These are phyloP conservation scores for Champsocephalus esox DNA, from an alignment of 2,797 vertebrate genomes.

Conservation along the genomic window DNA sequence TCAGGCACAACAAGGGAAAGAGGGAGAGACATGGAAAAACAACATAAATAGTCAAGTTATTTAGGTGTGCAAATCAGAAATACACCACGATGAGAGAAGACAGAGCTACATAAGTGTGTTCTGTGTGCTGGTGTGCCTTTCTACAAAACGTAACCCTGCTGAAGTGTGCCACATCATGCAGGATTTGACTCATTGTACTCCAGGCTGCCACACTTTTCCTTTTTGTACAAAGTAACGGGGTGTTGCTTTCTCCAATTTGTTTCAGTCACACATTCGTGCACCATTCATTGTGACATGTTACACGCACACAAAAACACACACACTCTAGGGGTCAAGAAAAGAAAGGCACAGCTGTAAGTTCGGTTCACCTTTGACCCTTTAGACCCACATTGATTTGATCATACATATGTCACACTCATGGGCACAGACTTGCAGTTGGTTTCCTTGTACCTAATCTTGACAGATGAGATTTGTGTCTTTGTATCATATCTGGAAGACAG, in stretches of 20 bases:
- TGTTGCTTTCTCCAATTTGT: slow-evolving; percentile 30
- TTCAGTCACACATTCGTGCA: slow-evolving; percentile 33
- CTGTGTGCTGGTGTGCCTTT: slow-evolving; percentile 18
- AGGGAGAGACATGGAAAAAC: slow-evolving; percentile 31
- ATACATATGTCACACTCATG: slow-evolving; percentile 4
- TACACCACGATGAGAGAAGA: not conserved
- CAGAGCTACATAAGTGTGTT: slow-evolving; percentile 8
- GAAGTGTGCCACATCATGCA: slow-evolving; percentile 8
- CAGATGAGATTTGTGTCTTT: slow-evolving; percentile 29
- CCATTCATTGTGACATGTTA: slow-evolving; percentile 35
- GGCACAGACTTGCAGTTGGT: slow-evolving; percentile 12
- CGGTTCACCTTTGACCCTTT: slow-evolving; percentile 64
- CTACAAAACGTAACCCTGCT: not conserved
- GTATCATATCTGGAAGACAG: slow-evolving; percentile 13
- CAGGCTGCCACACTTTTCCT: not conserved
- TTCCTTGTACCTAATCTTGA: slow-evolving; percentile 36
- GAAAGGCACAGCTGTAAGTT: slow-evolving; percentile 64
- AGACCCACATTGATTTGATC: slow-evolving; percentile 55
- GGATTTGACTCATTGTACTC: slow-evolving; percentile 12
- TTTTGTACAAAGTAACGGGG: slow-evolving; percentile 46
- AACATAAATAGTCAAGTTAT: slow-evolving; percentile 24
- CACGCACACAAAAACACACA: slow-evolving; percentile 18
- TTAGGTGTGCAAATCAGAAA: not conserved
- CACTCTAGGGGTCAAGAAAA: slow-evolving; percentile 38
- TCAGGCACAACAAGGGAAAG: slow-evolving; percentile 32